Evolutionary conservation across 2,797 vertebrate genomes (phyloP), one percentile per base, ranked within the genome.

Genomic region (Gila robusta): DNA sequence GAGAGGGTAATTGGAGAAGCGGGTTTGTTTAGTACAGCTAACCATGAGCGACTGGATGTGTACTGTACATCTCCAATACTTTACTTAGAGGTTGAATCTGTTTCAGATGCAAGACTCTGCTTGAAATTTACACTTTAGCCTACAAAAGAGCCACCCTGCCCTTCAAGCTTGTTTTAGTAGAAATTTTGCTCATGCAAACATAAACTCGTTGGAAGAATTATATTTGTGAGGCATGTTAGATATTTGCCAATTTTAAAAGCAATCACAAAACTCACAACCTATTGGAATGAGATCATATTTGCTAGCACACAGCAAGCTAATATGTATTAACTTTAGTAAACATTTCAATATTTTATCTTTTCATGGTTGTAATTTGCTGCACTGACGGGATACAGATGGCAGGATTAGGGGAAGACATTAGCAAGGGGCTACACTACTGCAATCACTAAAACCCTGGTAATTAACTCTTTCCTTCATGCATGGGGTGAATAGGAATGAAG

Each of bases 391-490:
- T 39, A n/a, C 81, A 83, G 83, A 90, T 91, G 83, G 90, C 71
- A 80, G 83, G 88, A 91, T 90, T 89, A 83, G 82, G 88, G 91
- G 92, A 91, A 92, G 41, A 89, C 90, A 88, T 87, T 84, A 62
- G 23, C 54, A 81, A 86, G 87, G 72, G 87, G 49, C 73, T 71
- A 67, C 88, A 69, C 81, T 89, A 91, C 89, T 87, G 89, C 89
- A 93, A 93, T 37, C 87, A 85, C 80, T 87, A 85, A 93, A 93
- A 92, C 90, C 64, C 44, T 79, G 92, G 93, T 94, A 96, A 96
- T 96, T 96, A 96, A 95, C 94, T 95, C 92, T 92, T 95, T 92
- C 92, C 91, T 95, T 95, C 95, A 95, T 88, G 94, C 94, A 92
- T 87, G 93, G 92, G 64, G 47, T 83, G 90, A 91, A 90, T 83